These are phyloP conservation scores for Papilio polyxenes DNA, from an alignment of 1,140 invertebrate species.

Conservation along the genomic window DNA sequence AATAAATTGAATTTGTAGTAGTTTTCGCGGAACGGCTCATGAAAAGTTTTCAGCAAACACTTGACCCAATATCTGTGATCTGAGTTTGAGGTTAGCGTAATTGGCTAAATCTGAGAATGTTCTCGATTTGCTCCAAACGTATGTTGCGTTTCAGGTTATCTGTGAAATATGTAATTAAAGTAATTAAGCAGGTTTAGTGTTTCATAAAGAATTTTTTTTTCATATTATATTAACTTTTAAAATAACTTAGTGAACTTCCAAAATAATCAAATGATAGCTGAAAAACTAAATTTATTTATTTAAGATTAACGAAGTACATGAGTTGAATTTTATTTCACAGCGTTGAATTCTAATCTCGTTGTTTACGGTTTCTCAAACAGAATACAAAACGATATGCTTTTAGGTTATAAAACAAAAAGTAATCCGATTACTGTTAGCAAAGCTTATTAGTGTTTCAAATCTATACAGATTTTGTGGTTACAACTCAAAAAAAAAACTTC, in stretches of 20 bases:
- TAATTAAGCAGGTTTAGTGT: no score
- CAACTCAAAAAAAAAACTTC: background rate
- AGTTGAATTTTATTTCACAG: background rate
- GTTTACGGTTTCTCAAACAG: background rate
- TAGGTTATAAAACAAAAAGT: constrained; percentile 15
- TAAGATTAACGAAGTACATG: background rate
- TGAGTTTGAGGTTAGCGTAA: background rate
- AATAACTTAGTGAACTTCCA: background rate
- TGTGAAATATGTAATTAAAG: no score
- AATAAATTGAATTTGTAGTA: background rate
- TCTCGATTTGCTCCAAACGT: background rate
- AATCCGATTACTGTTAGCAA: background rate
- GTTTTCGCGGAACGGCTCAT: background rate
- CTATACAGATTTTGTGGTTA: background rate
- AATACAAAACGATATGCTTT: background rate
- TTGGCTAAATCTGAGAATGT: background rate
- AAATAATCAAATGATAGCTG: background rate
- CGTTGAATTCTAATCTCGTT: constrained; percentile 4
- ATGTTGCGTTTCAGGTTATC: background rate
- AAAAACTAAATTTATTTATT: constrained; percentile 1
- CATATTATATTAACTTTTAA: background rate
- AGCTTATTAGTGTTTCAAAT: background rate
- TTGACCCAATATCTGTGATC: constrained; percentile 14
- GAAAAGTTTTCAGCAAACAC: background rate
- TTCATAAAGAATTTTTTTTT: no score